Conservation (phyloP, 1,140 invertebrate species). For the Chionoecetes opilio region DNA sequence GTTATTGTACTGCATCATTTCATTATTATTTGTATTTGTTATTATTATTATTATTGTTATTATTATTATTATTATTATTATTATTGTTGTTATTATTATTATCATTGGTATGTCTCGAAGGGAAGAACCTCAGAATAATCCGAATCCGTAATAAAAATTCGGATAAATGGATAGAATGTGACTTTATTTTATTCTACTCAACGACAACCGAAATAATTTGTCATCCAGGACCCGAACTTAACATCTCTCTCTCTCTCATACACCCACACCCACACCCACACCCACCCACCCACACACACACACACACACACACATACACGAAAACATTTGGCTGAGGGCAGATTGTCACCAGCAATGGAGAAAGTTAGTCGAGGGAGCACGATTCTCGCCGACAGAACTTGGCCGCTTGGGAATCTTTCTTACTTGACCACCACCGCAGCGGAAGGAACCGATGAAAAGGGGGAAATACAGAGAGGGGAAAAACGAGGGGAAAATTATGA, state of each 20-base stretch:
- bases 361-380: background rate
- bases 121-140: too few relatives aligned
- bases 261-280: background rate
- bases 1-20: too few relatives aligned
- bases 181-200: too few relatives aligned
- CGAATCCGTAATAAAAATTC: too few relatives aligned
- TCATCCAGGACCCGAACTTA: too few relatives aligned
- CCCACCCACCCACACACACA: background rate
- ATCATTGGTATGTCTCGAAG: too few relatives aligned
- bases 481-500: background rate
- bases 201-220: too few relatives aligned
- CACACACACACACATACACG: background rate
- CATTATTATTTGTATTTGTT: too few relatives aligned
- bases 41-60: too few relatives aligned
- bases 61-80: too few relatives aligned
- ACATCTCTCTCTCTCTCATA: background rate
- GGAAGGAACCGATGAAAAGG: background rate
- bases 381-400: conserved; percentile 36
- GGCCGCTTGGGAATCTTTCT: conserved; percentile 22
- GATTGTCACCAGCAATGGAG: conserved; percentile 42
- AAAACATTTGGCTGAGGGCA: conserved; percentile 13
- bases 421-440: background rate
- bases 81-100: too few relatives aligned
- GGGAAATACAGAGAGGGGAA: background rate
- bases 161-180: too few relatives aligned